Evolutionary conservation across 2,797 vertebrate species (phyloP), one percentile per base, ranked within the genome.

Genomic region (Microhierax caerulescens): DNA sequence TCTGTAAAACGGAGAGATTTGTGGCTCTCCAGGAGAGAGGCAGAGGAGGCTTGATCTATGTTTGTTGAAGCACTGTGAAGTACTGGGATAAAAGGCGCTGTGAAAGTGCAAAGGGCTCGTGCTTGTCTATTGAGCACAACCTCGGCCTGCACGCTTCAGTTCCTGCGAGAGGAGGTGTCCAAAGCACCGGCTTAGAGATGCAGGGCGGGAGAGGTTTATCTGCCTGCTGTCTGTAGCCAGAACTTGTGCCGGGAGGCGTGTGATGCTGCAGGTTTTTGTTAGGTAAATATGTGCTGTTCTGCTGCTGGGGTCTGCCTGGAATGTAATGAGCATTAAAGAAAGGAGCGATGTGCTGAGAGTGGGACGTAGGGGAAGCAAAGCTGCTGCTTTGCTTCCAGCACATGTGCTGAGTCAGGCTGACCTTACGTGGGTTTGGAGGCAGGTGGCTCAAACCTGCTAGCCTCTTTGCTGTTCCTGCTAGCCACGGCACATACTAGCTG

Each of bases 181-280:
- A 3, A 19, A 60, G 64, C 56, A 7, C 17, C 0, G 3, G 75
- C 30, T 14, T 11, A 10, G 83, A 85, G 83, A 14, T 3, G 11
- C 1, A 16, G 43, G n/a, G 32, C 41, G 13, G 51, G 53, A 21
- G n/a, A n/a, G 90, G 14, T 45, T 43, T 10, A 7, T 43, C 36
- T 54, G 50, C 37, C 51, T 14, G 60, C 67, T 34, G 27, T 10
- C 37, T 1, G 4, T 5, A 47, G n/a, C 54, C 74, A 7, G 32
- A 27, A 9, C 60, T 37, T 7, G 2, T 1, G 0, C 23, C 0
- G 3, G 57, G 51, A n/a, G 8, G 6, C 7, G 39, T 24, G 65
- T 19, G 41, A 32, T 32, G 79, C 87, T 76, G 70, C 11, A 0
- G 57, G 51, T 11, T 34, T 88, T 8, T 22, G 24, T 8, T 24